Evolutionary conservation across 1,140 invertebrate species (phyloP), one percentile per base, ranked within the genome.

Genomic region (Oryctes rhinoceros): DNA sequence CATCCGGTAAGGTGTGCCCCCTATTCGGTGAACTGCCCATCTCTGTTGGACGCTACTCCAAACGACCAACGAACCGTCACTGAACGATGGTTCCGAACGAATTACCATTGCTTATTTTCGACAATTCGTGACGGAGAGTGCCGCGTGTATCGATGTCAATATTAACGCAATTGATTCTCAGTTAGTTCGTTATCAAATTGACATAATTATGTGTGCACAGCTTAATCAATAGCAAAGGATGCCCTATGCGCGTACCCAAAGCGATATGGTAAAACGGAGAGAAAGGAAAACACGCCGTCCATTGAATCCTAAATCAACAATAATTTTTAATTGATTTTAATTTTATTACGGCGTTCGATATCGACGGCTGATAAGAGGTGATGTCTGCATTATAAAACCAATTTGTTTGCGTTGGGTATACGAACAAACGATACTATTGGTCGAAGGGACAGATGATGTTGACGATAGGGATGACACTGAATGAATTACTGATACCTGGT

Each of bases 301-400:
- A 0, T 44, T 44, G 39, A 44, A 10, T 10, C 39, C 39, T 3
- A 44, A 7, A 44, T 30, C 65, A 18, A 24, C 35, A 71, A 11
- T 71, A 71, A 71, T 71, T 71, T 71, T 71, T 71, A 71, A 71
- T 71, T 71, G 65, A 24, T 71, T 71, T 71, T 37, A 71, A 71
- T 71, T 71, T 71, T 37, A 71, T 71, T 59, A 59, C 15, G 15
- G 53, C 18, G 65, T 11, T 30, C 9, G 35, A 71, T 71, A 71
- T 71, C 18, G 24, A 37, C 65, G 13, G 65, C 11, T 71, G 65
- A 71, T 71, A 71, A 71, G 65, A 9, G 65, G 10, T 71, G 65
- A 24, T 71, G 35, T 71, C 24, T 71, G 24, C 20, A 37, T 71
- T 71, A 71, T 18, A n/a, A 59, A 59, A 59, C 15, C 3, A 59